These are phyloP conservation scores for Bos taurus DNA, from an alignment of 2,113 vertebrate genomes.

Conservation along the genomic window ARS-UCD2.0 NC_037330.1:60687001-60687500, in stretches of 20 bases:
- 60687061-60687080: slow-evolving; percentile 81
- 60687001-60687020: not conserved
- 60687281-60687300: slow-evolving; percentile 67
- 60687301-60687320: slow-evolving; percentile 35
- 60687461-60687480: slow-evolving; percentile 64
- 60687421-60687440: not conserved
- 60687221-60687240: slow-evolving; percentile 67
- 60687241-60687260: slow-evolving; percentile 54
- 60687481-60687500: slow-evolving; percentile 37
- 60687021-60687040: not conserved
- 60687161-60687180: slow-evolving; percentile 83
- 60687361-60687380: slow-evolving; percentile 28
- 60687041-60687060: not conserved
- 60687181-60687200: slow-evolving; percentile 64
- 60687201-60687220: slow-evolving; percentile 58
- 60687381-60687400: slow-evolving; percentile 42
- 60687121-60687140: slow-evolving; percentile 82
- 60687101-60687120: slow-evolving; percentile 81
- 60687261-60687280: slow-evolving; percentile 47
- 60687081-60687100: slow-evolving; percentile 74
- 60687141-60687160: slow-evolving; percentile 86
- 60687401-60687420: slow-evolving; percentile 56
- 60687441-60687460: slow-evolving; percentile 43
- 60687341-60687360: slow-evolving; percentile 33
- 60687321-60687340: slow-evolving; percentile 65